These are phyloP conservation scores for Typhlichthys eigenmanni DNA, from an alignment of 2,797 vertebrate species.

Conservation along the genomic window DNA sequence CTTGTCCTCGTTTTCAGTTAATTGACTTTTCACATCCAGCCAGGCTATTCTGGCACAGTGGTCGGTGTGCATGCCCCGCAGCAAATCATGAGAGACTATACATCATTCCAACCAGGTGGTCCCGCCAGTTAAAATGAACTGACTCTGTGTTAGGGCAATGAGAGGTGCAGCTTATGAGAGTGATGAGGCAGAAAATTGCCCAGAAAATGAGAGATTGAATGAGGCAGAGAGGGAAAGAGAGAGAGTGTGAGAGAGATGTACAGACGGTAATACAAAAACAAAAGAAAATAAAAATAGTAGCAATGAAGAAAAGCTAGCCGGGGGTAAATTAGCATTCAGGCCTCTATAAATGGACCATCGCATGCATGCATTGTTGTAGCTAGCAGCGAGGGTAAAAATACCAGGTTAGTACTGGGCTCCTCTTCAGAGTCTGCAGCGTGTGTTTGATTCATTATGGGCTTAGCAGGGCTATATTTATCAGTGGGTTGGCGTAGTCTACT, in stretches of 20 bases:
- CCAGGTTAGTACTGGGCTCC: conserved; percentile 60
- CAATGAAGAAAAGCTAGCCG: conserved; percentile 27
- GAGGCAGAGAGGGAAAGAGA: conserved; percentile 29
- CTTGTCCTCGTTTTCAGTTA: conserved; percentile 39
- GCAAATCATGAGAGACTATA: conserved; percentile 64
- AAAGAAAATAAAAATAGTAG: not conserved
- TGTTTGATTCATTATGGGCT: conserved; percentile 68
- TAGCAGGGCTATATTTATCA: conserved; percentile 62
- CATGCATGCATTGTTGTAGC: conserved; percentile 66
- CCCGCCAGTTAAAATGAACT: conserved; percentile 68
- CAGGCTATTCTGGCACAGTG: conserved; percentile 62
- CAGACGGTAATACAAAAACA: not conserved
- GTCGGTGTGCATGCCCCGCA: conserved; percentile 53
- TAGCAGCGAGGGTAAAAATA: conserved; percentile 63
- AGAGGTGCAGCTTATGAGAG: conserved; percentile 73
- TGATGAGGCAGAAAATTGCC: conserved; percentile 75
- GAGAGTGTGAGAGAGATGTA: conserved; percentile 1
- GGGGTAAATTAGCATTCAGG: conserved; percentile 51
- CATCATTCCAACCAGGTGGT: conserved; percentile 65
- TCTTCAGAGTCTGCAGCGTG: conserved; percentile 59
- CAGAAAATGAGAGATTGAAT: conserved; percentile 47
- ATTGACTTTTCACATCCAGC: conserved; percentile 56
- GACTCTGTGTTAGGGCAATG: conserved; percentile 70
- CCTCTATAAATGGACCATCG: conserved; percentile 62
- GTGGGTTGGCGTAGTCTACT: conserved; percentile 45